These are phyloP conservation scores for Teleogryllus occipitalis DNA, from an alignment of 1,140 invertebrate genomes.

Conservation along the genomic window DNA sequence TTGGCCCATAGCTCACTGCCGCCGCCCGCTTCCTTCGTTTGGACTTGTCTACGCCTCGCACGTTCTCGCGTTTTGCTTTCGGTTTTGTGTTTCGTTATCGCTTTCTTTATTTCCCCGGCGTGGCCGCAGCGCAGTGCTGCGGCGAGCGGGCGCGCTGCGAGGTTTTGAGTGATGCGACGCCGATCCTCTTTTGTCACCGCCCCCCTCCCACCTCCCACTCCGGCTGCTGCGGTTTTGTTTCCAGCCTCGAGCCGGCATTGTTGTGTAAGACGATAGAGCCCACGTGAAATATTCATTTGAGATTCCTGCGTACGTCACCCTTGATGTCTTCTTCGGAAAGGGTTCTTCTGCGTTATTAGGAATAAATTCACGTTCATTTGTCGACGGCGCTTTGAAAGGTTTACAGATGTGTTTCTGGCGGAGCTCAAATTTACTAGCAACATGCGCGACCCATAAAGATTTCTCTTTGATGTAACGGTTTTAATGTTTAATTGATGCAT, in stretches of 20 bases:
- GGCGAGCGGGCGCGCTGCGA: too few relatives aligned
- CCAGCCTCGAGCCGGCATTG: too few relatives aligned
- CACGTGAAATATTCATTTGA: too few relatives aligned
- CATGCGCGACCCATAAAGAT: neutral
- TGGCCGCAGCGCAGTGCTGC: too few relatives aligned
- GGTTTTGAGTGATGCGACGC: too few relatives aligned
- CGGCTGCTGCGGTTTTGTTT: too few relatives aligned
- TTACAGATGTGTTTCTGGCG: neutral
- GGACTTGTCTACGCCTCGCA: neutral
- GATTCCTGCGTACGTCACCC: too few relatives aligned
- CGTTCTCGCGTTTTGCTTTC: neutral
- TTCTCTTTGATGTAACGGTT: conserved; percentile 4
- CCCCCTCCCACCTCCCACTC: too few relatives aligned
- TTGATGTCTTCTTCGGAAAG: too few relatives aligned
- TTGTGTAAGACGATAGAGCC: too few relatives aligned
- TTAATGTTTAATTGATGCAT: conserved; percentile 1
- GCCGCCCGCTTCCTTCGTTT: neutral
- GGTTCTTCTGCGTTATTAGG: too few relatives aligned
- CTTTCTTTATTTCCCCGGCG: neutral
- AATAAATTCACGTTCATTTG: neutral
- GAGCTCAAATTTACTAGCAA: neutral
- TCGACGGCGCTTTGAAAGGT: neutral
- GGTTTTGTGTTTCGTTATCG: neutral
- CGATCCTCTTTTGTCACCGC: too few relatives aligned
- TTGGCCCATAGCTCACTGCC: neutral